These are phyloP conservation scores for Eurytoma adleriae DNA, from an alignment of 2,888 invertebrate genomes.

Conservation along the genomic window DNA sequence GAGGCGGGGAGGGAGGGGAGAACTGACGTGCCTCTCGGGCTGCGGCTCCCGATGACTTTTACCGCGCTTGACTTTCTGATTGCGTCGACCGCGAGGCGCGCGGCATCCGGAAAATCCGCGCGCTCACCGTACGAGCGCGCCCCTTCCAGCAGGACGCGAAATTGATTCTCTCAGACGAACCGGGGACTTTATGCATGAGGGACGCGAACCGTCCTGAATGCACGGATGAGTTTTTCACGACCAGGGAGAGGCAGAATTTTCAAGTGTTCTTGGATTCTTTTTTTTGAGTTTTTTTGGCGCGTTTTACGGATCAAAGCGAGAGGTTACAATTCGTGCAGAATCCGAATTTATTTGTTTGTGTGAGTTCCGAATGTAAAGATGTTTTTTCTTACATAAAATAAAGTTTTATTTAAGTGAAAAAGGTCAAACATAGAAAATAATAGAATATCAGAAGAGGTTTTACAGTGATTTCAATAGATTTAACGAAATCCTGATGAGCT, in stretches of 20 bases:
- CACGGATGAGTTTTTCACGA: not conserved
- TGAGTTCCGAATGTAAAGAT: too few species aligned
- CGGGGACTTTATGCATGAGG: slow-evolving; percentile 40
- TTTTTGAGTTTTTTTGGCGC: too few species aligned
- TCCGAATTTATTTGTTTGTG: too few species aligned
- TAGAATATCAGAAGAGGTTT: too few species aligned
- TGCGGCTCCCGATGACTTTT: slow-evolving; percentile 2
- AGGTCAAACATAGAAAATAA: too few species aligned
- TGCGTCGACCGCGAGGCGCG: slow-evolving; percentile 6
- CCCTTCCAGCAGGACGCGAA: slow-evolving; percentile 14
- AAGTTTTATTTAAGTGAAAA: too few species aligned
- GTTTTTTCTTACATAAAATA: too few species aligned
- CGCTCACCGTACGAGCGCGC: not conserved
- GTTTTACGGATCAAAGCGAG: too few species aligned
- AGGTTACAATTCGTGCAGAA: too few species aligned
- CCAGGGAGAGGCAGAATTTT: not conserved
- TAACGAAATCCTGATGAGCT: too few species aligned
- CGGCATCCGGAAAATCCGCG: slow-evolving; percentile 14
- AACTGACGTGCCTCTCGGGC: not conserved
- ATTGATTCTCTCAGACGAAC: slow-evolving; percentile 38
- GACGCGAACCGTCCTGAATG: not conserved
- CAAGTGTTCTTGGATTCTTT: not conserved
- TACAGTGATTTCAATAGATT: too few species aligned
- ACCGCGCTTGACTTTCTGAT: slow-evolving; percentile 19
- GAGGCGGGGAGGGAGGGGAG: not conserved